Conservation (phyloP, 2,888 invertebrate genomes). For the Drosophila paucipuncta region DNA sequence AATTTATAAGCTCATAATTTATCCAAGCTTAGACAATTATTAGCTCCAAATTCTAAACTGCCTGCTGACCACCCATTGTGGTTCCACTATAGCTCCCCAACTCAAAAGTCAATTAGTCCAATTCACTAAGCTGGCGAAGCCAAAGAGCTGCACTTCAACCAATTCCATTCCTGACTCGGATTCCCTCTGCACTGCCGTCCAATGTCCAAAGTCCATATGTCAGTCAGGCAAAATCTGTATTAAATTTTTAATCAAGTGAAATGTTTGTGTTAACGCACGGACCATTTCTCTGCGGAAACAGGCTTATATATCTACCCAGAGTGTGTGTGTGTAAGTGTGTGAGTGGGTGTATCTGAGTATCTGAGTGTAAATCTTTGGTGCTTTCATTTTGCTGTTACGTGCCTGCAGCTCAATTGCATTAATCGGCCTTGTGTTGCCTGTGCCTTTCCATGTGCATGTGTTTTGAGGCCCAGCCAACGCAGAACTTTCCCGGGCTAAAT, state of each 20-base stretch:
- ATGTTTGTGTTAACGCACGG: constrained; percentile 57
- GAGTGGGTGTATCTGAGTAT: constrained; percentile 13
- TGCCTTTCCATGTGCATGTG: constrained; percentile 36
- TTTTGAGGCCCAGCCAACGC: constrained; percentile 5
- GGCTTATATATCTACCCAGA: constrained; percentile 16
- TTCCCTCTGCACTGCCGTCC: constrained; percentile 1
- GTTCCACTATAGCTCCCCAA: not conserved
- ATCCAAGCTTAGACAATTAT: not conserved
- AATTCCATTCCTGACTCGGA: not conserved
- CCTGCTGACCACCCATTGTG: not conserved
- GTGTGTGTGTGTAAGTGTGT: not conserved
- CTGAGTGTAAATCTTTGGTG: constrained; percentile 44
- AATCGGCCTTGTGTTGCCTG: constrained; percentile 43
- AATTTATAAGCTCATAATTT: not conserved
- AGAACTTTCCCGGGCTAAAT: constrained; percentile 28
- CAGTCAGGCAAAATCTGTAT: constrained; percentile 54
- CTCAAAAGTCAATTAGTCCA: not conserved
- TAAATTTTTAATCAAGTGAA: constrained; percentile 65
- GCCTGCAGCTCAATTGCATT: constrained; percentile 56
- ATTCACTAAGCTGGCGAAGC: not conserved
- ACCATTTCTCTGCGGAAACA: constrained; percentile 34
- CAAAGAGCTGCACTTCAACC: constrained; percentile 5
- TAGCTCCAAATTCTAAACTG: not conserved
- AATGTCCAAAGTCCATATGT: constrained; percentile 1
- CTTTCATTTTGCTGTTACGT: constrained; percentile 31